Conservation (phyloP, 1,140 invertebrate species). For the Rhyzopertha dominica region DNA sequence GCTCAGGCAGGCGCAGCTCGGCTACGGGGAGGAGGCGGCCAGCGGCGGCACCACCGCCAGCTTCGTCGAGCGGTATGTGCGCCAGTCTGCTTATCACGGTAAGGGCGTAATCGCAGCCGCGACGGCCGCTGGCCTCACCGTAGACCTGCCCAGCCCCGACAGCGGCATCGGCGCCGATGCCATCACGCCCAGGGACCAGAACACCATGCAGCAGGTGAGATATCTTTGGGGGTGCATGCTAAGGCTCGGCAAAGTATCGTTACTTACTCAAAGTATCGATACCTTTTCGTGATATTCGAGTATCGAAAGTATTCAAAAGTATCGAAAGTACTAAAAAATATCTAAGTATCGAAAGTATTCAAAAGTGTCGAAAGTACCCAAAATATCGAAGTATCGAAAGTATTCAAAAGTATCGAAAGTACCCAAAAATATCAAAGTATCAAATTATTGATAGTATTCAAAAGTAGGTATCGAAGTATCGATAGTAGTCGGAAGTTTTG, state of each 20-base stretch:
- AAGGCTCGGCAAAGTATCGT: not conserved
- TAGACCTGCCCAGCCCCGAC: constrained; percentile 87
- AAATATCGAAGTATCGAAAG: no score
- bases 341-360: no score
- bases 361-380: no score
- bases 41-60: constrained; percentile 44
- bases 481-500: no score
- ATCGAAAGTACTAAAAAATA: no score
- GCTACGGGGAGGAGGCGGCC: constrained; percentile 45
- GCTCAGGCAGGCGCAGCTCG: constrained; percentile 49
- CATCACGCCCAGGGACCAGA: constrained; percentile 83
- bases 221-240: constrained; percentile 1
- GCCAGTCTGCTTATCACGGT: constrained; percentile 50
- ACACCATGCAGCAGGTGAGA: constrained; percentile 82
- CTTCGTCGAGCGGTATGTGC: constrained; percentile 53
- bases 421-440: no score
- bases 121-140: constrained; percentile 70
- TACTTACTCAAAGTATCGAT: no score
- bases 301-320: no score
- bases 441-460: no score
- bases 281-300: no score
- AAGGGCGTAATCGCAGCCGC: constrained; percentile 50
- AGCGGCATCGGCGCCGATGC: constrained; percentile 87
- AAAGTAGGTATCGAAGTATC: no score
- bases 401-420: no score